Evolutionary conservation across 2,888 invertebrate genomes (phyloP), one percentile per base, ranked within the genome.

Genomic region (Polymixis flavicincta): DNA sequence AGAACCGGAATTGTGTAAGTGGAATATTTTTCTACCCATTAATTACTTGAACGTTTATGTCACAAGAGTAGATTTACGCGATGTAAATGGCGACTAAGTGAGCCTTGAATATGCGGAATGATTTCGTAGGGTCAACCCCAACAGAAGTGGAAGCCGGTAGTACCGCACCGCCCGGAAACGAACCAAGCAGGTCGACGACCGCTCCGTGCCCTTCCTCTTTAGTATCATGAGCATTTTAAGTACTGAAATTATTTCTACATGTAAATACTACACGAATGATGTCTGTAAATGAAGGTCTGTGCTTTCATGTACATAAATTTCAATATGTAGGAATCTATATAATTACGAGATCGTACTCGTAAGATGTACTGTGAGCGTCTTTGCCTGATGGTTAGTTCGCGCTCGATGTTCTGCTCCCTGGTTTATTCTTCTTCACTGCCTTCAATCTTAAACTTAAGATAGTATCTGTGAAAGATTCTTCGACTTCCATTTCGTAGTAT

Each of bases 151-250:
- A 90, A 90, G 90, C 89, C 89, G 90, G 90, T 78, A 89, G 85
- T 76, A 76, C 64, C 81, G 63, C 50, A 76, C 64, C 81, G 63
- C 50, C 80, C 89, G 89, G 91, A 87, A 88, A 85, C 78, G 78
- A 74, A 73, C 68, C 74, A 85, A 82, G 72, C 77, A 82, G 93
- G 92, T 92, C 92, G 90, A 82, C 90, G 92, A 92, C 91, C 92
- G 90, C 87, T 42, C 78, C 80, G 87, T 89, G 90, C 89, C 90
- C 91, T 88, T 88, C 83, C 75, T 77, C 87, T 87, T 86, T 86
- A 88, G 86, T 85, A 71, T 69, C 66, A 76, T 55, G 61, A 69
- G 52, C n/a, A 64, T 22, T n/a, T 28, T 48, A 63, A 48, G 55
- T 71, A 57, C 54, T 50, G 37, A 11, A 63, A 70, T 57, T 32